Evolutionary conservation across 2,888 invertebrate genomes (phyloP).

Genomic region (Aspidiotus destructor): DNA sequence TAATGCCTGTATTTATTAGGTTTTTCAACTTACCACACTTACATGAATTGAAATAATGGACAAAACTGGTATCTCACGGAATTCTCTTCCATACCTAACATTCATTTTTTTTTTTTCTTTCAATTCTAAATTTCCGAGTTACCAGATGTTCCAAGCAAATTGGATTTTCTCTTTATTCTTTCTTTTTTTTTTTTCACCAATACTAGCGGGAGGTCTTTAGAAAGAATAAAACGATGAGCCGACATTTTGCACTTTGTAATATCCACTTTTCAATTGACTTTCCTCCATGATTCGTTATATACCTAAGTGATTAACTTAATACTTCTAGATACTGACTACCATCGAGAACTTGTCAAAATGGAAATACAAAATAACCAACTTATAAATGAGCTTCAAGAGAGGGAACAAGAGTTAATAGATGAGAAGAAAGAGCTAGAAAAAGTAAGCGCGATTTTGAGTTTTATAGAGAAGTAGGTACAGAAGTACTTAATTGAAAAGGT

Average conservation of each 20-base stretch:
- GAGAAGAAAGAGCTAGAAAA: conserved; percentile 43
- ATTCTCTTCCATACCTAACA: background rate
- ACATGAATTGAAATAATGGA: background rate
- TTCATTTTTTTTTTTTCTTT: conserved; percentile 3
- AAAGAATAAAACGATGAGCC: too few relatives aligned
- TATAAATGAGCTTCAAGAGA: conserved; percentile 43
- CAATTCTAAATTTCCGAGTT: too few relatives aligned
- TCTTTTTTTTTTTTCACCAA: too few relatives aligned
- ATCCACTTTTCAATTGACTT: background rate
- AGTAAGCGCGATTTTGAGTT: conserved; percentile 37
- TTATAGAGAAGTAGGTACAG: too few relatives aligned
- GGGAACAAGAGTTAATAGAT: conserved; percentile 41
- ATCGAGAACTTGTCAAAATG: conserved; percentile 42
- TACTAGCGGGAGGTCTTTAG: too few relatives aligned
- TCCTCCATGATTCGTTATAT: background rate
- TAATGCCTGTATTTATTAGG: background rate
- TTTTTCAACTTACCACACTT: too few relatives aligned
- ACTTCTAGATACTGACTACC: conserved; percentile 40
- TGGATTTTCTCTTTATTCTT: too few relatives aligned
- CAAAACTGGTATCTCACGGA: too few relatives aligned
- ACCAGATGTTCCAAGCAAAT: too few relatives aligned
- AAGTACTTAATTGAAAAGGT: too few relatives aligned
- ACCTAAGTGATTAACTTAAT: background rate
- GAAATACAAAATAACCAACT: conserved; percentile 42
- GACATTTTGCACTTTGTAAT: background rate